Percentiles rank a stretch among this genome's conserved stretches.
phyloP scores from a whole-genome alignment of 2,888 invertebrate genomes.

The Carabus problematicus region DNA sequence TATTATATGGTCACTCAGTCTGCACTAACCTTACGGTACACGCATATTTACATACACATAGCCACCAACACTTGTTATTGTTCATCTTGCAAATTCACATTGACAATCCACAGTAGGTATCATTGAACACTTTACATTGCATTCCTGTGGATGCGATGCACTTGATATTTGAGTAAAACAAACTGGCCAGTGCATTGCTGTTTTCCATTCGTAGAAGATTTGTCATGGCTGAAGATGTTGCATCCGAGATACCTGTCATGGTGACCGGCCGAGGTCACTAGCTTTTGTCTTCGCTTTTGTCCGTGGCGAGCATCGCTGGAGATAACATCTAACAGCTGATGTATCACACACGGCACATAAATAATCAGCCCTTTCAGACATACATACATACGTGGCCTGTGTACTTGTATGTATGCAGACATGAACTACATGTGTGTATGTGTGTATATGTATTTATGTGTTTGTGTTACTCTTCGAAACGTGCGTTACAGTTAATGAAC shows the following conservation, averaged over 20 bases:
- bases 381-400: no score
- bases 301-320: background rate
- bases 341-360: slow-evolving; percentile 7
- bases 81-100: slow-evolving; percentile 7
- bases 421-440: background rate
- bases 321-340: slow-evolving; percentile 15
- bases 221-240: slow-evolving; percentile 9
- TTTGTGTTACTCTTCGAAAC: slow-evolving; percentile 1
- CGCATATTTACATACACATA: background rate
- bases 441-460: slow-evolving; percentile 6
- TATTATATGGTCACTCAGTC: no score
- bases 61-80: slow-evolving; percentile 5
- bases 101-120: background rate
- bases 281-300: slow-evolving; percentile 17
- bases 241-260: slow-evolving; percentile 2
- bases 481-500: slow-evolving; percentile 16
- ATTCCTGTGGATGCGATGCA: slow-evolving; percentile 7
- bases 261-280: slow-evolving; percentile 7
- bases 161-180: slow-evolving; percentile 3
- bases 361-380: slow-evolving; percentile 1
- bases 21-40: no score
- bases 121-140: background rate
- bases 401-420: no score
- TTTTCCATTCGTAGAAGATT: slow-evolving; percentile 1
- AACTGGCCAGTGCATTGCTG: background rate